A percentile compares a stretch with the other conserved stretches of the same genome.
phyloP scores from a whole-genome alignment of 2,888 invertebrate genomes.

The Holacanthella duospinosa region DNA sequence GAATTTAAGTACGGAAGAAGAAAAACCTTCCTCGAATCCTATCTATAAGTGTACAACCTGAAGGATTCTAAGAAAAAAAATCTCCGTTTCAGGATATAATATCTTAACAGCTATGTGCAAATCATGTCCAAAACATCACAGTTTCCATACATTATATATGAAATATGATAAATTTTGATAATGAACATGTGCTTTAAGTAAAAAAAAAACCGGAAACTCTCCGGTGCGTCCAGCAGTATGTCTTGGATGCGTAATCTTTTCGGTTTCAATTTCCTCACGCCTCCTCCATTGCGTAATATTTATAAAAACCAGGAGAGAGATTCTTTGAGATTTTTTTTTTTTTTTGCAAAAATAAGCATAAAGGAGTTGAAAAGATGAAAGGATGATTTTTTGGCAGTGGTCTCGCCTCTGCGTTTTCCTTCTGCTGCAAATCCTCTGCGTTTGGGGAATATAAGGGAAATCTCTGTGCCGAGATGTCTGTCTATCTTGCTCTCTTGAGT shows the following conservation, averaged over 20 bases:
- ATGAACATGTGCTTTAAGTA: no score
- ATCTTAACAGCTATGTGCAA: no score
- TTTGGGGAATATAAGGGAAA: background rate
- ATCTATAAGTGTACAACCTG: no score
- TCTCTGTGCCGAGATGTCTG: background rate
- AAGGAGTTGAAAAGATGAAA: background rate
- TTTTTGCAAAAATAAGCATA: slow-evolving; percentile 2
- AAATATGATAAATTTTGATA: no score
- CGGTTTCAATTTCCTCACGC: background rate
- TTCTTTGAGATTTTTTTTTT: background rate
- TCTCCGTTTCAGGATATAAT: no score
- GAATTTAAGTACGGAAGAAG: no score
- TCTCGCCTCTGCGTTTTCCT: background rate
- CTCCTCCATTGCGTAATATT: background rate
- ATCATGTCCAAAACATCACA: no score
- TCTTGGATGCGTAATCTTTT: background rate
- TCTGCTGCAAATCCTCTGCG: background rate
- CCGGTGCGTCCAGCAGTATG: background rate
- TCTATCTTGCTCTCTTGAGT: background rate
- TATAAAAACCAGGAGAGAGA: no score
- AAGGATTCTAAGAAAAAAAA: no score
- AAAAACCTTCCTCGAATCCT: no score
- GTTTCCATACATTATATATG: no score
- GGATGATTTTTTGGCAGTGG: background rate
- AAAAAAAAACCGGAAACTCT: background rate